These are phyloP conservation scores for Trematomus bernacchii DNA, from an alignment of 2,797 vertebrate species.

Conservation along the genomic window DNA sequence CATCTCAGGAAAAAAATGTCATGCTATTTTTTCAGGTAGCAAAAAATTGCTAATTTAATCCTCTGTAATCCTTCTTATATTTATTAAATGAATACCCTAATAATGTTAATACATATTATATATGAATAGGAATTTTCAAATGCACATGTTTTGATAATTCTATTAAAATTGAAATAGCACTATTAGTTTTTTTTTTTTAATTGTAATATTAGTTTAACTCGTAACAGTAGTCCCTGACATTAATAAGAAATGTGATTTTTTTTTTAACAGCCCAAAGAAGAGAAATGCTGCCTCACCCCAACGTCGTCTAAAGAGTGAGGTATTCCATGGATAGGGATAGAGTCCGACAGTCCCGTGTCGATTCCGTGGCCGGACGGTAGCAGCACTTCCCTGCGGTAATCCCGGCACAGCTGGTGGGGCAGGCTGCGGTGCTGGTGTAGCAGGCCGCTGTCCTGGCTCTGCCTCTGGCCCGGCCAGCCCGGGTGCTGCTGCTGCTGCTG, in stretches of 20 bases:
- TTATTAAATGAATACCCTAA: not conserved
- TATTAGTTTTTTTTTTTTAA: not conserved
- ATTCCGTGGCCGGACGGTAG: conserved; percentile 95
- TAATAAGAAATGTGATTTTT: conserved; percentile 1
- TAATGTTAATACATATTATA: not conserved
- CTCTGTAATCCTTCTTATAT: not conserved
- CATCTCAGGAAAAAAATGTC: not conserved
- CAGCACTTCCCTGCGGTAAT: conserved; percentile 97
- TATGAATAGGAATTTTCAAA: not conserved
- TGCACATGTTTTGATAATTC: not conserved
- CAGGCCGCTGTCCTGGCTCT: conserved; percentile 94
- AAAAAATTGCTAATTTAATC: conserved; percentile 4
- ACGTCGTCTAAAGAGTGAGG: conserved; percentile 98
- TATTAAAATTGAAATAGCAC: conserved; percentile 7
- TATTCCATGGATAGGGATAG: conserved; percentile 95
- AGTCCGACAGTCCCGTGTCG: conserved; percentile 94
- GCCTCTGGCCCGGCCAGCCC: conserved; percentile 97
- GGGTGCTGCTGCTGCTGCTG: conserved; percentile 97
- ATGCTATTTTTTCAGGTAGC: conserved; percentile 6
- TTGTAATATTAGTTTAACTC: not conserved
- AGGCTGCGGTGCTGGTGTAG: conserved; percentile 96
- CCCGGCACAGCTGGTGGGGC: conserved; percentile 96
- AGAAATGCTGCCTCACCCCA: conserved; percentile 87
- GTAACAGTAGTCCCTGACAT: not conserved
- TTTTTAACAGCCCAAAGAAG: not conserved